phyloP scores from a whole-genome alignment of 2,797 vertebrate species.

The Benthosema pterotum region DNA sequence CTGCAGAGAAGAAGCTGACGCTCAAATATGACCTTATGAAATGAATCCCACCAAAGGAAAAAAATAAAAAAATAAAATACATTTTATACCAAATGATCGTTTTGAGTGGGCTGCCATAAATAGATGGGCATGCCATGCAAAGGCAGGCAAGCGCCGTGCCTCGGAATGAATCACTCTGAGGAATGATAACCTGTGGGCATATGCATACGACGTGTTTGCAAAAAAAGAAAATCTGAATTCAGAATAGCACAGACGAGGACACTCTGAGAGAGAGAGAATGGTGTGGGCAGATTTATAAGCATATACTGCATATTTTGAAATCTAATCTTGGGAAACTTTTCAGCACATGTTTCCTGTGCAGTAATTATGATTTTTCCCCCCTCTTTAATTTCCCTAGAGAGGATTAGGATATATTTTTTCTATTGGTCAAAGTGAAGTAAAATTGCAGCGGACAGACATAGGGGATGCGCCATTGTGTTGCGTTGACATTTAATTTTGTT shows the following conservation, averaged over 20 bases:
- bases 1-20: constrained; percentile 10
- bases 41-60: constrained; percentile 1
- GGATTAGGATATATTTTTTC: constrained; percentile 40
- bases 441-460: constrained; percentile 40
- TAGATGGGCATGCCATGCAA: constrained; percentile 11
- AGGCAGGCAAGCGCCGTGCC: constrained; percentile 5
- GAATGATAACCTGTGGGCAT: constrained; percentile 25
- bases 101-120: constrained; percentile 17
- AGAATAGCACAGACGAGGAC: constrained; percentile 11
- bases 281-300: constrained; percentile 20
- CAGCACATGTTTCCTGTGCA: constrained; percentile 40
- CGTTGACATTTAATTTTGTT: constrained; percentile 53
- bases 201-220: constrained; percentile 21
- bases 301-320: constrained; percentile 24
- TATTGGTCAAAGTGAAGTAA: constrained; percentile 39
- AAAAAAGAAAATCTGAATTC: constrained; percentile 9
- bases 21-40: constrained; percentile 27
- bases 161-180: constrained; percentile 23
- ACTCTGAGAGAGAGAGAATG: constrained; percentile 12
- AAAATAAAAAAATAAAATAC: not conserved
- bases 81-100: constrained; percentile 9
- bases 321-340: constrained; percentile 36
- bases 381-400: constrained; percentile 56
- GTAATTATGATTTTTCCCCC: constrained; percentile 53
- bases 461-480: constrained; percentile 41